Percentiles rank a stretch among this genome's conserved stretches.
phyloP scores from a whole-genome alignment of 2,113 vertebrate genomes.

The Progne subis region DNA sequence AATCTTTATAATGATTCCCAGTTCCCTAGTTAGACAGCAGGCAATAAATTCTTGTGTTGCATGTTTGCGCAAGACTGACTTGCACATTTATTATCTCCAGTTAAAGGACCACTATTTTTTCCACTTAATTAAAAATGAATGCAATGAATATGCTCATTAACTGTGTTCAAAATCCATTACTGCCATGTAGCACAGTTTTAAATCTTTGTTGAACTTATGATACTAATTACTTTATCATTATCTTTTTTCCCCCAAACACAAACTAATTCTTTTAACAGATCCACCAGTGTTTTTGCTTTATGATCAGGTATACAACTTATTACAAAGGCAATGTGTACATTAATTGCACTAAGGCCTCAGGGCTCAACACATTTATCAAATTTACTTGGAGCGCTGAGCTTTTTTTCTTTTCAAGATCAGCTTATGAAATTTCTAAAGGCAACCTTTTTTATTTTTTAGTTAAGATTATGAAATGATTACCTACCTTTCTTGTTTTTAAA shows the following conservation, averaged over 20 bases:
- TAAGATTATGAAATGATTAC: neutral
- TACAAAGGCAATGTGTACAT: neutral
- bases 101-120: slow-evolving; percentile 45
- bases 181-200: neutral
- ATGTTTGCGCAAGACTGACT: slow-evolving; percentile 55
- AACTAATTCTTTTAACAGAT: slow-evolving; percentile 19
- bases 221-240: slow-evolving; percentile 32
- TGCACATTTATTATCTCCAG: slow-evolving; percentile 54
- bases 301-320: neutral
- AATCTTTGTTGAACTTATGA: slow-evolving; percentile 33
- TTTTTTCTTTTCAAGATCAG: neutral
- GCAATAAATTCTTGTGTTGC: slow-evolving; percentile 62
- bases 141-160: slow-evolving; percentile 43
- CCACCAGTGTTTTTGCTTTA: neutral
- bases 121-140: slow-evolving; percentile 51
- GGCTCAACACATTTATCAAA: neutral
- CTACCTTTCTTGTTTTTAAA: neutral
- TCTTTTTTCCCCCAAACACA: neutral
- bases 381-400: neutral
- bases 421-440: neutral
- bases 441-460: neutral
- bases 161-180: slow-evolving; percentile 19
- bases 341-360: neutral
- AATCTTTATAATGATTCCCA: slow-evolving; percentile 62
- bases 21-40: slow-evolving; percentile 53